These are phyloP conservation scores for Pollenia labialis DNA, from an alignment of 2,888 invertebrate species.

Conservation along the genomic window DNA sequence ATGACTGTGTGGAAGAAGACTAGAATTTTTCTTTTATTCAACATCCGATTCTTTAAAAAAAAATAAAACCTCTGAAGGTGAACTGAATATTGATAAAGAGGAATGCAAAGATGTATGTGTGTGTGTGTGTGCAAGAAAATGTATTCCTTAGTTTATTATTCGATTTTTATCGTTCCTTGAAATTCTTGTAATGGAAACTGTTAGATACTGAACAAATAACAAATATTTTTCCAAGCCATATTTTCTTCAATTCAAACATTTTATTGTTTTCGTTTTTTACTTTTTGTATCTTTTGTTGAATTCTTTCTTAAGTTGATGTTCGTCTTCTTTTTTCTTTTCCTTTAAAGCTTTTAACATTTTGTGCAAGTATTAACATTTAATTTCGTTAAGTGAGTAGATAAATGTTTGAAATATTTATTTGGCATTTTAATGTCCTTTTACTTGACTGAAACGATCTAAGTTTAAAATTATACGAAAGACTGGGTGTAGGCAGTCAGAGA, in stretches of 20 bases:
- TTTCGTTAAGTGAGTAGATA: constrained; percentile 65
- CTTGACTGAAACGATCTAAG: neutral
- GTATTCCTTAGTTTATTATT: constrained; percentile 21
- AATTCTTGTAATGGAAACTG: constrained; percentile 18
- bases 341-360: neutral
- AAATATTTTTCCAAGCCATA: constrained; percentile 36
- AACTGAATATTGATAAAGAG: neutral
- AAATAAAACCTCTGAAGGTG: neutral
- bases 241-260: constrained; percentile 2
- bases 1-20: neutral
- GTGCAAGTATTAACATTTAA: constrained; percentile 61
- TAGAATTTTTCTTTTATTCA: neutral
- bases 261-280: constrained; percentile 8
- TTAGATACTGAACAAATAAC: constrained; percentile 18
- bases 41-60: neutral
- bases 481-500: neutral
- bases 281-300: neutral
- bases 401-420: constrained; percentile 56
- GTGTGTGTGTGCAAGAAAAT: neutral
- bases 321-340: neutral
- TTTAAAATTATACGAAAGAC: neutral
- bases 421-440: constrained; percentile 22
- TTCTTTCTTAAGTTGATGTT: neutral
- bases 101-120: neutral
- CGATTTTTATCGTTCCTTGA: neutral